Evolutionary conservation across 1,140 invertebrate genomes (phyloP), one percentile per base, ranked within the genome.

Genomic region (Euborellia annulipes): DNA sequence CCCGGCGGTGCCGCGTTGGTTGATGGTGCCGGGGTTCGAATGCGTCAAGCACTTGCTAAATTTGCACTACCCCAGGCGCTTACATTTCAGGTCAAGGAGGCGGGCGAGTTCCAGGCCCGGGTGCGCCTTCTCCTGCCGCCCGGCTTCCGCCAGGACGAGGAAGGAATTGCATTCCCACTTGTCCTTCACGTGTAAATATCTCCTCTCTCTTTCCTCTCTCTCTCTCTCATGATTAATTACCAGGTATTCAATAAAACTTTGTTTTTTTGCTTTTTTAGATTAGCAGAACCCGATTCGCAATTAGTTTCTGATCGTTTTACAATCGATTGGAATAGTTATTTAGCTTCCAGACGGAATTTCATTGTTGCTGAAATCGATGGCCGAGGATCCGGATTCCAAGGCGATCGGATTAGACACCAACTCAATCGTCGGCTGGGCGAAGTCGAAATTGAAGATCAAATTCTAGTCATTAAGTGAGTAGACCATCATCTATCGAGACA

Each of bases 291-390:
- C 0, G 82, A 79, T 3, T 73, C 74, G 0, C 84, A 88, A 59
- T 57, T 75, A 37, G 82, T 87, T 2, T 79, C 79, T 0, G 75
- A 82, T 44, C 70, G 75, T 45, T 88, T 79, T 69, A 61, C 71
- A 21, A 62, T 85, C 0, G 73, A 75, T 45, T 87, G 83, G 82
- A 70, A 74, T 42, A 80, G 79, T 63, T 88, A 85, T 59, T 58
- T 89, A 41, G 71, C 78, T 3, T 79, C 78, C 43, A 71, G 79
- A 14, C 71, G 77, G 46, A 82, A 80, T 54, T 79, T 83, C 55
- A 79, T 90, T 32, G 76, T 82, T 39, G 80, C 78, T 0, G 72
- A 81, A 56, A 79, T 86, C 43, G 85, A 89, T 61, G 84, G 76
- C 0, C 66, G 84, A 43, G 85, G 85, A 4, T 78, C 78, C 19